Evolutionary conservation across 2,888 invertebrate genomes (phyloP), one percentile per base, ranked within the genome.

Genomic region (Drosophila affinis): DNA sequence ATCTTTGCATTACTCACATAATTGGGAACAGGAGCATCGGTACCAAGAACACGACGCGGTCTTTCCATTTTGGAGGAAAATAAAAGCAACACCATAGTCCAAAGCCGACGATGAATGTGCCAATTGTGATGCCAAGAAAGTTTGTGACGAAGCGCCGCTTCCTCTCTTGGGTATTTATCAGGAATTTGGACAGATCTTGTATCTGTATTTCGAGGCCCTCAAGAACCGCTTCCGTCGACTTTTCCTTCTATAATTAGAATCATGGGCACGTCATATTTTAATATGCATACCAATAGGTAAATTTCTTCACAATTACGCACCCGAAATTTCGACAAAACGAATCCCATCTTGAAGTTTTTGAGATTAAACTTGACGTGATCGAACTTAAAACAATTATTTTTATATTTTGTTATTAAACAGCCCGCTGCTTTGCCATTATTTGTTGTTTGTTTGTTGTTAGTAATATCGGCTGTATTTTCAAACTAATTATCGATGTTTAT

Each of bases 111-210:
- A 97, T 93, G 85, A 96, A 95, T 4, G 96, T 89, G 14, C 95
- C 95, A 46, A 96, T 94, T 3, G 95, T 95, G 78, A 95, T 94
- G 71, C 94, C 93, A 91, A 94, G 94, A 59, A 98, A 94, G 82
- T 95, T 95, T 48, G 96, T 96, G 55, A 98, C 95, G 75, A 97
- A 95, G 56, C 95, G 95, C 90, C 96, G 96, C 91, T 97, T 96
- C 49, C 94, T 94, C 89, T 96, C 95, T 90, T 98, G 96, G 24
- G 97, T 97, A 88, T 94, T 95, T 58, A 95, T 93, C 17, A 96
- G 95, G 93, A 96, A 97, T 89, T 95, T 94, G 90, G 98, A 97
- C 63, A 98, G 96, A 44, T 94, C 93, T 84, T 95, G 95, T 58
- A 98, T 97, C 90, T 97, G 95, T 92, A 94, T 93, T 91, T 97